Conservation (phyloP, 2,797 vertebrate genomes). For the Holocentrus rufus region DNA sequence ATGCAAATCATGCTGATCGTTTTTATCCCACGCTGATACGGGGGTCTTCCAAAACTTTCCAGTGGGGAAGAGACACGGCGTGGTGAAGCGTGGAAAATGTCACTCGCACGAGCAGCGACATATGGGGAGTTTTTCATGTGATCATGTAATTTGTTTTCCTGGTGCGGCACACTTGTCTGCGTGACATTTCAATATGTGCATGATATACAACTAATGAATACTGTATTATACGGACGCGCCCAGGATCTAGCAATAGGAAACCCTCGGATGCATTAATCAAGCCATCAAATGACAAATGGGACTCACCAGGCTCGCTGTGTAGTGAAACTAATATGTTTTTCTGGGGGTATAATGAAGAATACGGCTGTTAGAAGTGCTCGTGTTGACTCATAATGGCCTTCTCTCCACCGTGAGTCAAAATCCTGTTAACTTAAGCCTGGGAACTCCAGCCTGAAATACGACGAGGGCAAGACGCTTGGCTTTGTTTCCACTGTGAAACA, state of each 20-base stretch:
- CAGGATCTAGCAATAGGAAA: conserved; percentile 17
- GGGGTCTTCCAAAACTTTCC: conserved; percentile 23
- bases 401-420: conserved; percentile 25
- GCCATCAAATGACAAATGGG: conserved; percentile 49
- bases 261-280: conserved; percentile 47
- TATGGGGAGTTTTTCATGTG: conserved; percentile 18
- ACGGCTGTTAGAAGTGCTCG: conserved; percentile 10
- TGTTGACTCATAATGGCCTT: conserved; percentile 38
- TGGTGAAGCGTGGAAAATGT: conserved; percentile 21
- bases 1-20: conserved; percentile 22
- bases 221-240: conserved; percentile 12
- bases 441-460: conserved; percentile 23
- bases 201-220: conserved; percentile 52
- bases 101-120: conserved; percentile 9
- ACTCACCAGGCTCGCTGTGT: background rate
- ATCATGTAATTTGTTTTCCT: conserved; percentile 47
- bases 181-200: conserved; percentile 35
- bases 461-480: conserved; percentile 22
- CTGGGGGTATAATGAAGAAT: conserved; percentile 27
- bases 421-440: conserved; percentile 48
- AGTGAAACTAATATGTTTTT: conserved; percentile 35
- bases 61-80: background rate
- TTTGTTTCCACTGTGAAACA: conserved; percentile 45
- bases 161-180: background rate
- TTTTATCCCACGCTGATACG: background rate